Base-by-base conservation (phyloP, 2,888 invertebrate genomes). In the Stenolophus ochropezus region DNA sequence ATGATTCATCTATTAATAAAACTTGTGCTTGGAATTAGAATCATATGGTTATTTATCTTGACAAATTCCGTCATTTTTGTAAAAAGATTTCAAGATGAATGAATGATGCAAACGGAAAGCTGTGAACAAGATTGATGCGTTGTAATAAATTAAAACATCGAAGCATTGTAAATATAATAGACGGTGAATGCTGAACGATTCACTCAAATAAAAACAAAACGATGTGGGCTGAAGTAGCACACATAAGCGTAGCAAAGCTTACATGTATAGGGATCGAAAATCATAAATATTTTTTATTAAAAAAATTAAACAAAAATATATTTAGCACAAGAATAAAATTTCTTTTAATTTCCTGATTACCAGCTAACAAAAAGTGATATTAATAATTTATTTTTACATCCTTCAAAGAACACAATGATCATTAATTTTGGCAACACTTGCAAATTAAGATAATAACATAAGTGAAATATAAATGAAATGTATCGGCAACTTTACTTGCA, bases 81-180 rank as follows among this genome's bases (percentile, higher is more conserved):
- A 56, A 56, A 53, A 53, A 53, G 18, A 18, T 53, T 56, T 56
- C 20, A 69, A 42, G 27, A 69, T 5, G 65, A 69, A 69, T 33
- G 73, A 73, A 49, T 49, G 5, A 49, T 16, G 21, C 23, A 73
- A 42, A 14, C 11, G 16, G 33, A 69, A 69, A 69, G 6, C 65
- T 18, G 33, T 69, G 65, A 33, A 69, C 33, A 33, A 27, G 65
- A 33, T 69, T 16, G 65, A 69, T 69, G 23, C 14, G 5, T 14
- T 21, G 73, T 73, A 73, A 73, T 73, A 73, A 73, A 49, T 73
- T 49, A 73, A 73, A 14, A 47, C 73, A 20, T 51, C 21, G 47
- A 51, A 49, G 49, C 14, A 73, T 47, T 25, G 49, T 73, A 14
- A 23, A 25, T 73, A 49, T 47, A 69, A 33, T 69, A 69, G 8